A percentile compares a stretch with the other conserved stretches of the same genome.
phyloP scores from a whole-genome alignment of 2,888 invertebrate species.

The Parnassius apollo region DNA sequence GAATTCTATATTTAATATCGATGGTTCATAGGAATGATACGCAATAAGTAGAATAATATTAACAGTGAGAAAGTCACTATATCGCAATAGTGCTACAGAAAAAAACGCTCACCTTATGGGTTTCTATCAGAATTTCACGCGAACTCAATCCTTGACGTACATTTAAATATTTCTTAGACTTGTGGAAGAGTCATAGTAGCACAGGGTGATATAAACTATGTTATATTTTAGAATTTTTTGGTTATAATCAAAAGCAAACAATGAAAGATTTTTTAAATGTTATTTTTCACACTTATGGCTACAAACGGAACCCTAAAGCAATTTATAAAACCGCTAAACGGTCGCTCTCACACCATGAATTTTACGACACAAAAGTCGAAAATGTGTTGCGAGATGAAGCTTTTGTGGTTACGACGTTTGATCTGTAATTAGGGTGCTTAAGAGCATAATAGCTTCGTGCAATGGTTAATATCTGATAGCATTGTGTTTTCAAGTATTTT shows the following conservation, averaged over 20 bases:
- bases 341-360: conserved; percentile 53
- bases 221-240: no score
- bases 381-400: conserved; percentile 61
- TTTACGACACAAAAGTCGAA: conserved; percentile 69
- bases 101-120: no score
- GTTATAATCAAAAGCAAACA: conserved; percentile 30
- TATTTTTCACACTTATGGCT: conserved; percentile 28
- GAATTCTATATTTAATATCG: no score
- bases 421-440: conserved; percentile 76
- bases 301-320: conserved; percentile 51
- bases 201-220: no score
- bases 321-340: conserved; percentile 65
- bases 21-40: no score
- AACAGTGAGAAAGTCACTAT: no score
- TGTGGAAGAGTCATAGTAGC: no score
- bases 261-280: conserved; percentile 33
- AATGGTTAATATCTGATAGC: conserved; percentile 68
- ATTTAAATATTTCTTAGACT: no score
- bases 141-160: no score
- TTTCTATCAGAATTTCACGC: no score
- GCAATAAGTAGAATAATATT: no score
- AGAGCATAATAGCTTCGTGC: conserved; percentile 62
- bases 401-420: conserved; percentile 74
- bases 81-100: no score
- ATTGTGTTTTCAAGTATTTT: conserved; percentile 61